phyloP scores from a whole-genome alignment of 2,797 vertebrate genomes.

The Protosalanx chinensis region DNA sequence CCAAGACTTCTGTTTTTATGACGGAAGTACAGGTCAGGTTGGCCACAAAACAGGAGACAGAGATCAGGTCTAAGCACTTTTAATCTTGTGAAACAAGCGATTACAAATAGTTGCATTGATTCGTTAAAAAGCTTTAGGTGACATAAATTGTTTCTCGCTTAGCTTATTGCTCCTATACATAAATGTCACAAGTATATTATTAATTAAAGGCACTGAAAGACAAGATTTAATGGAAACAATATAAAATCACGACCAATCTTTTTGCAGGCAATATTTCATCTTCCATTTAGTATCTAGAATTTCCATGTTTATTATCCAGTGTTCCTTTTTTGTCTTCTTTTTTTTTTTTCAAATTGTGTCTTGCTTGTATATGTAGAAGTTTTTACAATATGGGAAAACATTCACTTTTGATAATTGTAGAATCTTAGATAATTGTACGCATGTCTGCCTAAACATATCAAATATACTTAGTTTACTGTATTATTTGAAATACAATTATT shows the following conservation, averaged over 20 bases:
- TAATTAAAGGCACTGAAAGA: constrained; percentile 88
- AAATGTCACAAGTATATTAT: constrained; percentile 90
- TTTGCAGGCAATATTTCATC: constrained; percentile 65
- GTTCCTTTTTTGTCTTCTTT: constrained; percentile 28
- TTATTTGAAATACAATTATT: not conserved
- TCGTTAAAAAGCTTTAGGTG: constrained; percentile 99
- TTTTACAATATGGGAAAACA: not conserved
- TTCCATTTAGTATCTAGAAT: constrained; percentile 34
- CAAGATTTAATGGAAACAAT: constrained; percentile 81
- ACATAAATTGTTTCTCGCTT: constrained; percentile 99
- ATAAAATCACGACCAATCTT: constrained; percentile 69
- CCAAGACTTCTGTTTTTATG: constrained; percentile 80
- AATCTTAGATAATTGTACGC: not conserved
- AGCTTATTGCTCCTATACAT: constrained; percentile 92
- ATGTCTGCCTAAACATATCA: not conserved
- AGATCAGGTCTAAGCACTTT: constrained; percentile 97
- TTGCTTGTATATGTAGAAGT: not conserved
- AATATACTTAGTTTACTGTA: not conserved
- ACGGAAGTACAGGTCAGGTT: constrained; percentile 83
- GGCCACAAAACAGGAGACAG: constrained; percentile 89
- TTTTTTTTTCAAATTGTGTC: constrained; percentile 10
- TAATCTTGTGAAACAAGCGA: constrained; percentile 99
- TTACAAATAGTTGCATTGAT: constrained; percentile 99
- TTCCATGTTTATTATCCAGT: constrained; percentile 53
- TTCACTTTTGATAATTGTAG: not conserved